Base-by-base conservation (phyloP, 2,888 invertebrate species). In the Hyposoter didymator region DNA sequence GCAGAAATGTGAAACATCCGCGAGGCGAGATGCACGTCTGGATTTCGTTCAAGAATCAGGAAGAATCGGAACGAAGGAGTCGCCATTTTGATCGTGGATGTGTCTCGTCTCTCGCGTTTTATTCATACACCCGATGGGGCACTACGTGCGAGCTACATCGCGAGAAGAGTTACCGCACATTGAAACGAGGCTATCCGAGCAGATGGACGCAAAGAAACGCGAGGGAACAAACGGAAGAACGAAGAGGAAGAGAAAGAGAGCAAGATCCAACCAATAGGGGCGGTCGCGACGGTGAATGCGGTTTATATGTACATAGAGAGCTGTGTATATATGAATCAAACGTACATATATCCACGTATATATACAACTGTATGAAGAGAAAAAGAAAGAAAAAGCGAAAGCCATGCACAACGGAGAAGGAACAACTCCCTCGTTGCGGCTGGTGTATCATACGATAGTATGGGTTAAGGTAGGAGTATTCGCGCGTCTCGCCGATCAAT, bases 401-500 rank as follows among this genome's bases (percentile, higher is more conserved):
- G 84, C 81, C 47, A 39, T 39, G 39, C 39, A 89, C 87, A 87
- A 90, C 89, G 87, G 87, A 89, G 88, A 85, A 84, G 79, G 86
- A 87, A 87, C 73, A 84, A 79, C 85, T 87, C 78, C 64, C 47
- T 83, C 79, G 86, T 79, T 76, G 79, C 52, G 79, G 74, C 64
- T 69, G 75, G 47, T 84, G 78, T 80, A 55, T 28, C 78, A 79
- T 80, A 81, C 69, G 82, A 72, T 72, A 45, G 66, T 76, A 76
- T 62, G 64, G 39, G 70, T 72, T 78, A 82, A 82, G 81, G 85
- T 73, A 80, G 78, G 87, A 92, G 92, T 92, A 91, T 93, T 92
- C 91, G 91, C 92, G 92, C 91, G 91, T 91, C 91, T 91, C 91
- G 92, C 39, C 94, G 94, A 94, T 94, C 94, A 94, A 94, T 94